These are phyloP conservation scores for Polymixis flavicincta DNA, from an alignment of 2,888 invertebrate genomes.

Conservation along the genomic window DNA sequence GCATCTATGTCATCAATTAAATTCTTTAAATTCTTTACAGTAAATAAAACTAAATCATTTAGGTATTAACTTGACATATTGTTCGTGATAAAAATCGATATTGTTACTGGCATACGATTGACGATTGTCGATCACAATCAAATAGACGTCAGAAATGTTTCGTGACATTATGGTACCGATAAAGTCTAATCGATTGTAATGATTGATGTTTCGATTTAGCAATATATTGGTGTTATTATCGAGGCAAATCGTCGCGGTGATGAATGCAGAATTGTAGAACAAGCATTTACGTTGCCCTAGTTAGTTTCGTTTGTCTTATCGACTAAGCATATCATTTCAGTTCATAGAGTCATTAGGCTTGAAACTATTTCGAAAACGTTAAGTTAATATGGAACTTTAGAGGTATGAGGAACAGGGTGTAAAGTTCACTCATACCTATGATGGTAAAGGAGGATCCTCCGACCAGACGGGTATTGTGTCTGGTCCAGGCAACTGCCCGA, in stretches of 20 bases:
- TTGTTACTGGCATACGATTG: constrained; percentile 60
- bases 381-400: background rate
- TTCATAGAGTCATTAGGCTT: background rate
- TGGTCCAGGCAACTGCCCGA: no score
- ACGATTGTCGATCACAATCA: constrained; percentile 64
- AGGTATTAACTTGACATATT: constrained; percentile 48
- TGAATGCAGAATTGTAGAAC: constrained; percentile 39
- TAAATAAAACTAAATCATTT: constrained; percentile 22
- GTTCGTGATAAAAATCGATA: constrained; percentile 62
- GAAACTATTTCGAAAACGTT: background rate
- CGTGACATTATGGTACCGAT: constrained; percentile 58
- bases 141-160: constrained; percentile 57
- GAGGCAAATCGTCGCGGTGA: constrained; percentile 25
- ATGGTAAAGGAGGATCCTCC: no score
- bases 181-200: constrained; percentile 51
- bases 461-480: no score
- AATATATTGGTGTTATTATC: constrained; percentile 51
- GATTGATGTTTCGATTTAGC: constrained; percentile 60
- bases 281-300: constrained; percentile 24
- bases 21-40: no score
- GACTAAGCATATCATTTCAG: background rate
- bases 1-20: no score
- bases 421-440: no score
- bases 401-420: no score
- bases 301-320: constrained; percentile 37